Evolutionary conservation across 2,797 vertebrate genomes (phyloP).

Genomic region (Coranthus polyacanthus): DNA sequence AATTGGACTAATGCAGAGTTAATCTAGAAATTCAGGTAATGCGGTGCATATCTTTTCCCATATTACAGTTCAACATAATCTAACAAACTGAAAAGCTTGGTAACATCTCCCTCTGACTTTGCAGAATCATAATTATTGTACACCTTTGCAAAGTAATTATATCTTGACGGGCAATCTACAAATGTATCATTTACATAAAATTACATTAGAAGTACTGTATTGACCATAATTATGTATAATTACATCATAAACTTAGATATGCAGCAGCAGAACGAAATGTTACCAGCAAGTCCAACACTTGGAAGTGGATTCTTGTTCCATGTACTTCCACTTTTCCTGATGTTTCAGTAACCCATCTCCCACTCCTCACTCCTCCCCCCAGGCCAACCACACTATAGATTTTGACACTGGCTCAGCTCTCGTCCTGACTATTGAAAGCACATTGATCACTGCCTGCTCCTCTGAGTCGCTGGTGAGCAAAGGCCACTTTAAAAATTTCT

Average conservation of each 20-base stretch:
- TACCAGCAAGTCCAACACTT: constrained; percentile 32
- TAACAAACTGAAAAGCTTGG: constrained; percentile 38
- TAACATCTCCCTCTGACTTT: constrained; percentile 55
- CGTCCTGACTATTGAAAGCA: constrained; percentile 98
- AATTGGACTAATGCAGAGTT: not conserved
- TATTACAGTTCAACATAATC: constrained; percentile 31
- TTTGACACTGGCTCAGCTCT: constrained; percentile 96
- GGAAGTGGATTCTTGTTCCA: constrained; percentile 35
- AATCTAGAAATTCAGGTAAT: constrained; percentile 35
- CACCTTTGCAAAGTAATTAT: not conserved
- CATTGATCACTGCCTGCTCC: constrained; percentile 98
- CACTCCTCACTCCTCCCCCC: constrained; percentile 36
- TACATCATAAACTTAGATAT: not conserved
- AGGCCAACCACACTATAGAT: constrained; percentile 95
- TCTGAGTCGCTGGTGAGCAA: constrained; percentile 99
- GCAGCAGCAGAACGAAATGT: constrained; percentile 52
- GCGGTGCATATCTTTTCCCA: not conserved
- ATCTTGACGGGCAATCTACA: not conserved
- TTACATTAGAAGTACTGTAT: not conserved
- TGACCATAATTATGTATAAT: not conserved
- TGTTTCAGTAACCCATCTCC: constrained; percentile 21
- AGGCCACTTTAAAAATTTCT: constrained; percentile 99
- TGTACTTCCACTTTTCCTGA: not conserved
- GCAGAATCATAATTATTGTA: not conserved
- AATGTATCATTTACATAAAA: not conserved